phyloP scores from a whole-genome alignment of 2,797 vertebrate genomes.

The Luscinia megarhynchos region DNA sequence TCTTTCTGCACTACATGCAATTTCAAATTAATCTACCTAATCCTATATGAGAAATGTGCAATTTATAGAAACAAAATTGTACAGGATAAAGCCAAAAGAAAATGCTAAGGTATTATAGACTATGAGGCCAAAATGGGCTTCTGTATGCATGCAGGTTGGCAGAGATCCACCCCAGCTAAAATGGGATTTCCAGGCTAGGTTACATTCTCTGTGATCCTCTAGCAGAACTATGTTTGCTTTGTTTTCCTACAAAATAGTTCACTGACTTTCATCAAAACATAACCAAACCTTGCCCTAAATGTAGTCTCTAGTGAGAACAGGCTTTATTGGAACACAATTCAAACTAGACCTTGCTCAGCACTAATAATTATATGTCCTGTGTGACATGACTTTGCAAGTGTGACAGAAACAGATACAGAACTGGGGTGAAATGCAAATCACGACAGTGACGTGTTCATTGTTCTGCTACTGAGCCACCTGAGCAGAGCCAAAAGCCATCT shows the following conservation, averaged over 20 bases:
- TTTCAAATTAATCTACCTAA: neutral
- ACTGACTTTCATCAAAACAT: neutral
- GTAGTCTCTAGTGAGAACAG: neutral
- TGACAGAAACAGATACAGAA: fast-evolving
- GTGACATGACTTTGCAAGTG: neutral
- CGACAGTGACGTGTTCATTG: fast-evolving
- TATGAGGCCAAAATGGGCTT: neutral
- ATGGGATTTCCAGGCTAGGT: neutral
- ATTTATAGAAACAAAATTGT: neutral
- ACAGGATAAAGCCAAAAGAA: neutral
- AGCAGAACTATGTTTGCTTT: neutral
- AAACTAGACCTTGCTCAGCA: neutral
- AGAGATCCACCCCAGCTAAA: neutral
- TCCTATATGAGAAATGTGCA: neutral
- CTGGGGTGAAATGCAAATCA: neutral
- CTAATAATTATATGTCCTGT: neutral
- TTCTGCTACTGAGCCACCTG: neutral
- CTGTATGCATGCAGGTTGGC: neutral
- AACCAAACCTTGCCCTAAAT: neutral
- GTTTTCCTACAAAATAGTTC: neutral
- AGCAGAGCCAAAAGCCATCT: neutral
- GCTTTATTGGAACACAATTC: neutral
- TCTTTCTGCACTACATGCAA: neutral
- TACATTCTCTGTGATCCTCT: neutral
- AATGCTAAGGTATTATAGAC: neutral